Base-by-base conservation (phyloP, 1,140 invertebrate genomes). In the Triops longicaudatus region DNA sequence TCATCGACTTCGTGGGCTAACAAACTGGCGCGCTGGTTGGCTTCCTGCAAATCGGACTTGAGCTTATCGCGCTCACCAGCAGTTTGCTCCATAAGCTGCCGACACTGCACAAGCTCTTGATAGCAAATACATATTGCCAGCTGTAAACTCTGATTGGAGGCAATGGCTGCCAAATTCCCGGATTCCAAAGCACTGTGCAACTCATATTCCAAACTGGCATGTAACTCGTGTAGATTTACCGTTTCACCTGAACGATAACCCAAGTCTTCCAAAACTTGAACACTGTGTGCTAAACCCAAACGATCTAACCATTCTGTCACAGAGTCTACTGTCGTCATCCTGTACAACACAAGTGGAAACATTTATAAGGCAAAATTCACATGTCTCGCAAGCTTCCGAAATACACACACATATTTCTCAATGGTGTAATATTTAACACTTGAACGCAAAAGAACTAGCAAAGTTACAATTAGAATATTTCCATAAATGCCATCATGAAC, bases 1-100 rank as follows among this genome's bases (percentile, higher is more conserved):
- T 97, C 95, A 82, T 97, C 95, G 1, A 95, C 91, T 84, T 97
- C 95, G 78, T 92, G 91, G 1, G 93, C 94, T 26, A 97, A 83
- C 43, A 94, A 80, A 9, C 89, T 87, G 0, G 93, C 91, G 78
- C 93, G 85, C 41, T 91, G 87, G 80, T 96, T 95, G 0, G 93
- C 93, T 80, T 95, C 92, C 11, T 86, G 84, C 11, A 96, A 86
- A 81, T 95, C 93, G 1, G 85, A 83, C 73, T 89, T 88, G 22
- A 97, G 83, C 83, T 96, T 95, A 72, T 93, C 89, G 80, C 90
- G 87, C 81, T 90, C 93, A 75, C 86, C 87, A 43, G 85, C 86
- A 77, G 91, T 84, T 79, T 92, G 90, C 77, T 92, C 91, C 78
- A 90, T 80, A 26, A 83, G 79, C 63, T 84, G 83, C 78, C 88